These are phyloP conservation scores for Cliona cf. orientalis DNA, from an alignment of 37 sponge, comb jelly and placozoan species.

Conservation along the genomic window DNA sequence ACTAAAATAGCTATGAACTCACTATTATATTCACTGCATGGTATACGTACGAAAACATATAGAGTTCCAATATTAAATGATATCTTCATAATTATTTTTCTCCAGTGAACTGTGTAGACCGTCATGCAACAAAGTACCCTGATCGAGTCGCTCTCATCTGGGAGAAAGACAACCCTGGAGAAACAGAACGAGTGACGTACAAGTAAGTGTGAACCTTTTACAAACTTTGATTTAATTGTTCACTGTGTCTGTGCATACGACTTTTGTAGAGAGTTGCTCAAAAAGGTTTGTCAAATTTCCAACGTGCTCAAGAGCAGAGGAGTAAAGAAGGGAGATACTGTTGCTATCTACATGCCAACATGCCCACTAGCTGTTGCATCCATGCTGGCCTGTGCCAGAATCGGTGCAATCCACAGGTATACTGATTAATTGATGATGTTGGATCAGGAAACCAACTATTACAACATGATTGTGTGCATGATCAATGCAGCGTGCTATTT, in stretches of 20 bases:
- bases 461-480: too few species aligned
- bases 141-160: constrained; percentile 67
- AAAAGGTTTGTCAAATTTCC: constrained; percentile 85
- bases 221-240: not conserved
- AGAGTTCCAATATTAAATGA: not conserved
- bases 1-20: not conserved
- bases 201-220: constrained; percentile 30
- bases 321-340: constrained; percentile 82
- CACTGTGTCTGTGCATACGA: not conserved
- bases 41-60: not conserved
- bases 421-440: too few species aligned
- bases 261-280: constrained; percentile 58
- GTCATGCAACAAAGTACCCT: constrained; percentile 43
- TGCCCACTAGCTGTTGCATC: constrained; percentile 61
- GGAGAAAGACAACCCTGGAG: constrained; percentile 79
- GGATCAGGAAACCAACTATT: too few species aligned
- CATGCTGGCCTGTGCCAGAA: constrained; percentile 91
- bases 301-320: constrained; percentile 75
- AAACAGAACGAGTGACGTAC: constrained; percentile 62
- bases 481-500: too few species aligned
- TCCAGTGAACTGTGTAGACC: constrained; percentile 77
- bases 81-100: too few species aligned
- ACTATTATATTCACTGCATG: not conserved
- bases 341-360: constrained; percentile 88
- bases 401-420: constrained; percentile 93